Conservation (phyloP, 1,140 invertebrate genomes). For the Trichoplusia ni region DNA sequence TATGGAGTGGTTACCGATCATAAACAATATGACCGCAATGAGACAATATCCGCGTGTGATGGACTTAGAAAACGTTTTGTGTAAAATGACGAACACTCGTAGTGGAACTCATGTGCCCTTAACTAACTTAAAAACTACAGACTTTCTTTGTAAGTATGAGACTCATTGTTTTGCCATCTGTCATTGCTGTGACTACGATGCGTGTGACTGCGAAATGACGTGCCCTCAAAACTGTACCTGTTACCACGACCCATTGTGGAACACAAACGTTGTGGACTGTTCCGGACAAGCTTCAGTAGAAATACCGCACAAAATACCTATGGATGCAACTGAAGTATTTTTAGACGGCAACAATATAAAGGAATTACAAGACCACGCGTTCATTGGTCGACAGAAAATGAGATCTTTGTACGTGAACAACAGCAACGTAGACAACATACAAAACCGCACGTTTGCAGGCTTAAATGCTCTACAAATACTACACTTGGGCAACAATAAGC, state of each 20-base stretch:
- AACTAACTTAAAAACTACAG: constrained; percentile 85
- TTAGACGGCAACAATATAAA: constrained; percentile 94
- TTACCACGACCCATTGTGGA: constrained; percentile 96
- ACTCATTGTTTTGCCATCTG: constrained; percentile 96
- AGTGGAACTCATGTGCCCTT: constrained; percentile 87
- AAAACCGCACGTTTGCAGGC: constrained; percentile 96
- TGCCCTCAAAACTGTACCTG: constrained; percentile 95
- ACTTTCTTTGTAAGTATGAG: constrained; percentile 95
- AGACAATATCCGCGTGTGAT: constrained; percentile 92
- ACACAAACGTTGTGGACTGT: constrained; percentile 95
- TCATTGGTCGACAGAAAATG: constrained; percentile 96
- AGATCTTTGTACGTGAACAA: constrained; percentile 92
- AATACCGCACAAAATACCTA: constrained; percentile 93
- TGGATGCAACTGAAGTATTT: constrained; percentile 96
- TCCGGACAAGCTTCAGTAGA: constrained; percentile 88
- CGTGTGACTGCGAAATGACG: constrained; percentile 97
- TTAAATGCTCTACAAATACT: constrained; percentile 90
- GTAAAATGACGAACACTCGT: constrained; percentile 89
- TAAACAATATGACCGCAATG: constrained; percentile 91
- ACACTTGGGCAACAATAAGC: constrained; percentile 92
- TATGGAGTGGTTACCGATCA: constrained; percentile 95
- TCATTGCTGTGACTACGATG: constrained; percentile 96
- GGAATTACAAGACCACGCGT: constrained; percentile 92
- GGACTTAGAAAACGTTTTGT: constrained; percentile 93
- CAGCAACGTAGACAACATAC: constrained; percentile 92